Percentiles rank a stretch among this genome's conserved stretches.
Evolutionary conservation across 2,113 vertebrate genomes (phyloP).

Genomic region (Ahaetulla prasina): DNA sequence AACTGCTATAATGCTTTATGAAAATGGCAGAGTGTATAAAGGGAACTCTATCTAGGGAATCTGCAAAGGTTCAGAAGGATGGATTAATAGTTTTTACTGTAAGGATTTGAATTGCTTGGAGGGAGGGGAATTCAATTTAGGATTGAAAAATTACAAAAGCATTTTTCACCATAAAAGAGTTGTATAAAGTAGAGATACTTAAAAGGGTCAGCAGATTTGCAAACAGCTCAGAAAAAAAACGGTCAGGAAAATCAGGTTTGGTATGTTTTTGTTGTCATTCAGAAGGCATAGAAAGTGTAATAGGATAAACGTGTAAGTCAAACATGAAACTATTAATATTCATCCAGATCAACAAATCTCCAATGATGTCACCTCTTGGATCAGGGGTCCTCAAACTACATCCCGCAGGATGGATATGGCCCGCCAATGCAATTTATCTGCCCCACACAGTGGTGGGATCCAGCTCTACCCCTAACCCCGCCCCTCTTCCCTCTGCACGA

Average conservation of each 20-base stretch:
- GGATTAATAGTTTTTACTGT: neutral
- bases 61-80: neutral
- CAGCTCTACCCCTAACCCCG: no score
- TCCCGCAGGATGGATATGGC: no score
- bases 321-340: neutral
- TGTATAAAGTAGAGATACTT: neutral
- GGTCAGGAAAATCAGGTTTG: neutral
- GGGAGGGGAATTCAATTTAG: neutral
- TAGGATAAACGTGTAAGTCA: neutral
- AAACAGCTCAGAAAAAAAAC: neutral
- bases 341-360: neutral
- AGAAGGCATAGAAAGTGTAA: neutral
- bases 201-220: neutral
- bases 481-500: no score
- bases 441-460: no score
- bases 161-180: neutral
- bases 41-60: neutral
- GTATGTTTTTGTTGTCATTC: neutral
- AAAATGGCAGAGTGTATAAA: neutral
- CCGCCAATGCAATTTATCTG: no score
- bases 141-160: neutral
- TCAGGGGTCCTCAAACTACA: neutral
- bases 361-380: neutral
- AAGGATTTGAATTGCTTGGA: neutral
- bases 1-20: neutral